Percentiles rank a stretch among this genome's conserved stretches.
Evolutionary conservation across 2,888 invertebrate species (phyloP).

Genomic region (Notocelia uddmanniana): DNA sequence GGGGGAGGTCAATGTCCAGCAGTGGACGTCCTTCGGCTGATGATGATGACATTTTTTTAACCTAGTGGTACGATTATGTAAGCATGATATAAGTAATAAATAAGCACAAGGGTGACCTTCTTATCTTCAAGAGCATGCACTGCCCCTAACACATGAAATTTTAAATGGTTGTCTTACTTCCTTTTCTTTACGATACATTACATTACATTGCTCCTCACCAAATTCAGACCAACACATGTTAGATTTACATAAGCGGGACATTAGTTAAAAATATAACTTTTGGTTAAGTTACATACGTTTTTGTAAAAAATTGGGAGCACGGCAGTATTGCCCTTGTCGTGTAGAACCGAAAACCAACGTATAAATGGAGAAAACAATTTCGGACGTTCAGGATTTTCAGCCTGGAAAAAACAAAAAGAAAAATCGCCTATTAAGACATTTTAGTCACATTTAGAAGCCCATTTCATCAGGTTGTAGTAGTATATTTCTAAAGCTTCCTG

Average conservation of each 20-base stretch:
- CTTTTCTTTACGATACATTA: not conserved
- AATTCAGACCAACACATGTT: conserved; percentile 7
- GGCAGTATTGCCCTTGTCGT: conserved; percentile 12
- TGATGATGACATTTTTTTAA: too few relatives aligned
- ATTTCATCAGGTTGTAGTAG: not conserved
- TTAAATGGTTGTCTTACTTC: not conserved
- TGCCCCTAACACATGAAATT: not conserved
- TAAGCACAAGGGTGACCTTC: conserved; percentile 1
- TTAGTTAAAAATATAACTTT: conserved; percentile 16
- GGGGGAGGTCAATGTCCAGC: too few relatives aligned
- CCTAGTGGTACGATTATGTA: not conserved
- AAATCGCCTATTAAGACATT: not conserved
- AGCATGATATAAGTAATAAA: not conserved
- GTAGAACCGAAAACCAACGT: conserved; percentile 10
- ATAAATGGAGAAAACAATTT: conserved; percentile 19
- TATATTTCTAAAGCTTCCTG: too few relatives aligned
- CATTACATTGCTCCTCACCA: not conserved
- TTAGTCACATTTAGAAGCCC: not conserved
- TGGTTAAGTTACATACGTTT: conserved; percentile 20
- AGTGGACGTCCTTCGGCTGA: too few relatives aligned
- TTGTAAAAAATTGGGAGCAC: conserved; percentile 20
- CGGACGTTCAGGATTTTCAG: conserved; percentile 16
- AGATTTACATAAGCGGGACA: conserved; percentile 32
- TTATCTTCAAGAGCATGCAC: not conserved
- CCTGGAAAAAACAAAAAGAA: conserved; percentile 24